A percentile compares a stretch with the other conserved stretches of the same genome.
Evolutionary conservation across 2,113 vertebrate genomes (phyloP).

Genomic region (Dromas ardeola): DNA sequence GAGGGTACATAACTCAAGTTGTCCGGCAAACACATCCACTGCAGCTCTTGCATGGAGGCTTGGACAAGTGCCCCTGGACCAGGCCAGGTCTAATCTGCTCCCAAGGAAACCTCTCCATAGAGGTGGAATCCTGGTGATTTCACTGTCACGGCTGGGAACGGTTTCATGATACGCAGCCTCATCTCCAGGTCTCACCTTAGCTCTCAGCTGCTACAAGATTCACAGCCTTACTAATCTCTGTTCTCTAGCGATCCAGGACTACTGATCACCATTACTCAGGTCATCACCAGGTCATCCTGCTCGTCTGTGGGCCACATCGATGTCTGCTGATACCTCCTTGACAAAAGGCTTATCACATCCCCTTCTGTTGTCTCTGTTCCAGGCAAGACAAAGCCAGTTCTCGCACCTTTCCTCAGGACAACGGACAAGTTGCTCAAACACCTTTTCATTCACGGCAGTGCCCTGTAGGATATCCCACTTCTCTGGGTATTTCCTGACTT

Average conservation of each 20-base stretch:
- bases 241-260: background rate
- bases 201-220: background rate
- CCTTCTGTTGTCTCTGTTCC: background rate
- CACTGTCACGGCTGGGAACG: background rate
- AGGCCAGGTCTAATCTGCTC: background rate
- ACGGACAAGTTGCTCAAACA: background rate
- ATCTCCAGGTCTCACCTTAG: background rate
- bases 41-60: background rate
- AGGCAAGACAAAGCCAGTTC: background rate
- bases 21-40: accelerated
- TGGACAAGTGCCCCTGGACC: no score
- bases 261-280: background rate
- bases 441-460: background rate
- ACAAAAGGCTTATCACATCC: background rate
- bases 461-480: background rate
- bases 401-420: background rate
- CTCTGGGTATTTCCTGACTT: background rate
- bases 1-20: no score
- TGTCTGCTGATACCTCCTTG: background rate
- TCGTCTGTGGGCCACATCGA: background rate
- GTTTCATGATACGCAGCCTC: background rate
- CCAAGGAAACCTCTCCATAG: background rate
- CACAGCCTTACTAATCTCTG: background rate
- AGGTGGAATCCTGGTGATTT: background rate
- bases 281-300: background rate